Conservation (phyloP, 2,113 vertebrate species). For the Pithys albifrons region DNA sequence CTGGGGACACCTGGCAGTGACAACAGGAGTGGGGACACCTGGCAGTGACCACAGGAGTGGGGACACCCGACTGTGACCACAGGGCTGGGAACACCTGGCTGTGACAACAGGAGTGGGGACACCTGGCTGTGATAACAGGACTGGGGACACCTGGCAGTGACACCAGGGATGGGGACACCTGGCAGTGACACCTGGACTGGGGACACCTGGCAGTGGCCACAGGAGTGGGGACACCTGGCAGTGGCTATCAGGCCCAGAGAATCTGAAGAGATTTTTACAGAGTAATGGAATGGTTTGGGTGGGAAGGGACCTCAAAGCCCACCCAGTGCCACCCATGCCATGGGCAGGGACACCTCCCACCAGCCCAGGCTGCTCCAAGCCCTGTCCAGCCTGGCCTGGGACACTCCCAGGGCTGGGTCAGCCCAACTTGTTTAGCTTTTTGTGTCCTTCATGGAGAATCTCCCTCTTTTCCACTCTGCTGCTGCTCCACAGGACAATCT, state of each 20-base stretch:
- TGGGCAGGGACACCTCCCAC: not conserved
- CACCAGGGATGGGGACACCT: too few relatives aligned
- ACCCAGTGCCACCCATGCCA: not conserved
- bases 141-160: not conserved
- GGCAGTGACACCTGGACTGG: too few relatives aligned
- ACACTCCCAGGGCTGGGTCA: not conserved
- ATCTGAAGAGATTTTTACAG: not conserved
- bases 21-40: too few relatives aligned
- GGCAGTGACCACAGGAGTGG: not conserved
- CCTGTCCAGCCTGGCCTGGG: not conserved
- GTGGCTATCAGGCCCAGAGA: rapidly evolving
- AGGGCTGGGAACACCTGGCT: not conserved
- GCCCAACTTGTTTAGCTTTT: not conserved
- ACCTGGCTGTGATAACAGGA: too few relatives aligned
- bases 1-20: too few relatives aligned
- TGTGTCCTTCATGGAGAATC: not conserved
- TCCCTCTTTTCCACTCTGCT: not conserved
- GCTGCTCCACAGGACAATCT: not conserved
- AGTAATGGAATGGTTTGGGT: not conserved
- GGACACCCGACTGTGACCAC: too few relatives aligned
- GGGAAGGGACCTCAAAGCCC: not conserved
- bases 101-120: too few relatives aligned
- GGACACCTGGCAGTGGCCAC: too few relatives aligned
- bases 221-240: too few relatives aligned
- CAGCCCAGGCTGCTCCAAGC: not conserved